Evolutionary conservation across 2,888 invertebrate genomes (phyloP).

Genomic region (Nudaria mundana): DNA sequence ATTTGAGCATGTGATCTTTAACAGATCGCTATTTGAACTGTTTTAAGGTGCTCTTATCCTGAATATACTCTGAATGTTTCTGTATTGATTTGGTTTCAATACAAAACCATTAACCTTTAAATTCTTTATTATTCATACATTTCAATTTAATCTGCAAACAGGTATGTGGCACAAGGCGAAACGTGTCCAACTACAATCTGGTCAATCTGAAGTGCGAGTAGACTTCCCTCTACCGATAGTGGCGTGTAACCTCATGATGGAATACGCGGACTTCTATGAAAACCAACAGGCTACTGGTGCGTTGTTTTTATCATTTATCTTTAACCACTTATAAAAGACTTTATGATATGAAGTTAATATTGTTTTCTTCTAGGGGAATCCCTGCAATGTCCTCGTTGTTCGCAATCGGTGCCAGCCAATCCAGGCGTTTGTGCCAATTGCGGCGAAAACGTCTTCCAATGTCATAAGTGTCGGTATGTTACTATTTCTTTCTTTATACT

Average conservation of each 20-base stretch:
- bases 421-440: constrained; percentile 98
- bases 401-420: constrained; percentile 97
- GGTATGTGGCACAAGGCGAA: constrained; percentile 99
- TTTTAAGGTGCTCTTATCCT: too few relatives aligned
- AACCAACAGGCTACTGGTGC: constrained; percentile 93
- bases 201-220: constrained; percentile 97
- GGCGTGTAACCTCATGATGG: constrained; percentile 98
- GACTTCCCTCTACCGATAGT: constrained; percentile 98
- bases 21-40: too few relatives aligned
- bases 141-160: too few relatives aligned
- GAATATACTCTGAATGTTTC: too few relatives aligned
- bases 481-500: too few relatives aligned
- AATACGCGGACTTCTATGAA: constrained; percentile 98
- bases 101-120: too few relatives aligned
- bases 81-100: too few relatives aligned
- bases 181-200: constrained; percentile 92
- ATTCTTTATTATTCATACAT: too few relatives aligned
- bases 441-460: constrained; percentile 99
- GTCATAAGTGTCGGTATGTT: constrained; percentile 95
- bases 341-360: background rate
- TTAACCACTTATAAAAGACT: background rate
- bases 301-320: background rate
- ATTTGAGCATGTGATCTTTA: too few relatives aligned
- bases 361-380: constrained; percentile 83
- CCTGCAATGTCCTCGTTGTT: constrained; percentile 96